Evolutionary conservation across 2,888 invertebrate genomes (phyloP), one percentile per base, ranked within the genome.

Genomic region (Timandra comae): DNA sequence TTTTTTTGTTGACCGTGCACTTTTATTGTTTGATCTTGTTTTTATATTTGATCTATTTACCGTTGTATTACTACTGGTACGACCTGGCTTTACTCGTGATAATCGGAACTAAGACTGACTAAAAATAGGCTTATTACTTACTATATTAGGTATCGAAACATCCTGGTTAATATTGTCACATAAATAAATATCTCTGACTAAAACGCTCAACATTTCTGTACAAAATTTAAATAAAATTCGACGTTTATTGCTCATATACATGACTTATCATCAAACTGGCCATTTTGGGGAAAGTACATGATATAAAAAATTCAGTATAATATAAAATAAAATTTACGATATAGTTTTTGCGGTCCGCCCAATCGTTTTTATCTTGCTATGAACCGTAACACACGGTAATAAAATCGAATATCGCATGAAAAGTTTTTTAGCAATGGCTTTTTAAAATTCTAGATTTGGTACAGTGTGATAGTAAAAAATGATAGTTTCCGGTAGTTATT

Each of bases 171-270:
- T n/a, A n/a, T n/a, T n/a, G n/a, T n/a, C n/a, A n/a, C n/a, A n/a
- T n/a, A 22, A 22, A 22, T 9, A 22, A 22, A 22, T 22, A 22
- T 9, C 22, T 9, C 8, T 4, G n/a, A 22, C 22, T 22, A 22
- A 22, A 22, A 22, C 9, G 7, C 8, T n/a, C 2, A 9, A 3
- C 22, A 9, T 9, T 22, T 9, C 21, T 8, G 21, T 21, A 2
- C 12, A 23, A 30, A 23, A 23, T 20, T 3, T 55, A 56, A 60
- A n/a, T n/a, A 64, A 67, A 62, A 52, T 63, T 63, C 45, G 66
- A 74, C 75, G 38, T 65, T 75, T 70, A 77, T 68, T 59, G 68
- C 52, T 49, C 54, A 56, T 71, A 66, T 69, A 73, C 53, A 66
- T 69, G 77, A 79, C 52, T 72, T 67, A 78, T 58, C 48, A 54